Base-by-base conservation (phyloP, 2,113 vertebrate species). In the Mirounga angustirostris region DNA sequence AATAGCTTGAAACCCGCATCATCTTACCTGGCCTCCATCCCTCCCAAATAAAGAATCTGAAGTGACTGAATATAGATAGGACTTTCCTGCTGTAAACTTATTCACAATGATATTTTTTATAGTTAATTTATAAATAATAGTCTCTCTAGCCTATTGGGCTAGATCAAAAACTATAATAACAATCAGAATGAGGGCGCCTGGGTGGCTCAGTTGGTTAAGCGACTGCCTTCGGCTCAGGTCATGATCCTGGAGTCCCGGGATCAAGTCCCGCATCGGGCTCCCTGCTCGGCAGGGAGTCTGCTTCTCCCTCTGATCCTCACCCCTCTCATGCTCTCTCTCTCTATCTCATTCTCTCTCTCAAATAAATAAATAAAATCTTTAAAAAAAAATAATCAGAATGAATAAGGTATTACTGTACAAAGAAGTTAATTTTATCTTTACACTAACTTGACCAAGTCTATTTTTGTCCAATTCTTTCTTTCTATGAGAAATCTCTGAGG, bases 21-120 rank as follows among this genome's bases (percentile, higher is more conserved):
- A 33, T 79, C 33, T 67, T 84, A 59, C 26, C 26, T 43, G 30
- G 12, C 8, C 5, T 30, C 18, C 19, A 80, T 46, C 21, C 19
- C 22, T 30, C 78, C 89, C 50, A 89, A 76, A 96, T 79, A 78
- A 85, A 91, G 18, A 89, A 69, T 59, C 40, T 74, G 65, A 87
- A 82, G 4, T 74, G 21, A 74, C 28, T 84, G 50, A 69, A 85
- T 61, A 79, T 43, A 71, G 43, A 65, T 54, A 50, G 12, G 21
- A 74, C 36, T 74, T 74, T 74, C 36, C 52, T 85, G 33, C 21
- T 46, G 43, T 61, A 89, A 71, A 43, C 28, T 74, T 10, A 87
- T 15, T 92, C 19, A 54, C 54, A 69, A 22, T 22, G 15, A 65
- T 89, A 36, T 73, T 58, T 89, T 61, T 52, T 43, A 79, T 69